Evolutionary conservation across 2,797 vertebrate species (phyloP), one percentile per base, ranked within the genome.

Genomic region (Sphenodon punctatus): DNA sequence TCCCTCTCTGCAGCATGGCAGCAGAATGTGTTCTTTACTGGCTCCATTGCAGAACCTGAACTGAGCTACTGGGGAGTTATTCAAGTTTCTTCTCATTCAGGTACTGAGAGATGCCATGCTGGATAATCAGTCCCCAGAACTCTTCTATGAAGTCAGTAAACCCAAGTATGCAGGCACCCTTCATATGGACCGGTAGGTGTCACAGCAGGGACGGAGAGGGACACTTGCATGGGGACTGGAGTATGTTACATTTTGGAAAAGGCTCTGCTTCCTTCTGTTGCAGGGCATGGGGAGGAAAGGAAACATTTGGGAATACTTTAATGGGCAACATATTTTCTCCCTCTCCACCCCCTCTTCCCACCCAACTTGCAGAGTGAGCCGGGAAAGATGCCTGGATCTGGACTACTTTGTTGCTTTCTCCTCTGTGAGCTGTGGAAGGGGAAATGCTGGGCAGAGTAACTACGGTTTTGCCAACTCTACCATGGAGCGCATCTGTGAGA

Each of bases 401-500:
- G 95, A 97, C 89, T 95, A 98, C 91, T 99, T 99, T 8, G 98
- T 99, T 88, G 96, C 90, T 63, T 99, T 99, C 95, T 99, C 99
- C 43, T 99, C 99, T 0, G 97, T 99, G 93, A 99, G 98, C 95
- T 99, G 97, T 4, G 99, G 98, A 51, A 97, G 97, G 38, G 99
- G 99, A 79, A 99, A 99, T 2, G 97, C 97, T 0, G 98, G 99
- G 32, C 99, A 99, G 86, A 98, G 96, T 89, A 99, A 98, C 95
- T 99, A 99, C 0, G 99, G 98, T 46, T 99, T 97, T 16, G 99
- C 99, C 83, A 99, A 99, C 95, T 99, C 99, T 7, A 85, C 97
- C 71, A 99, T 99, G 98, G 99, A 99, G 77, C 98, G 99, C 0
- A 96, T 99, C 64, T 99, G 99, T 39, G 99, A 99, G 93, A 96